These are phyloP conservation scores for Noctua fimbriata DNA, from an alignment of 2,888 invertebrate species.

Conservation along the genomic window DNA sequence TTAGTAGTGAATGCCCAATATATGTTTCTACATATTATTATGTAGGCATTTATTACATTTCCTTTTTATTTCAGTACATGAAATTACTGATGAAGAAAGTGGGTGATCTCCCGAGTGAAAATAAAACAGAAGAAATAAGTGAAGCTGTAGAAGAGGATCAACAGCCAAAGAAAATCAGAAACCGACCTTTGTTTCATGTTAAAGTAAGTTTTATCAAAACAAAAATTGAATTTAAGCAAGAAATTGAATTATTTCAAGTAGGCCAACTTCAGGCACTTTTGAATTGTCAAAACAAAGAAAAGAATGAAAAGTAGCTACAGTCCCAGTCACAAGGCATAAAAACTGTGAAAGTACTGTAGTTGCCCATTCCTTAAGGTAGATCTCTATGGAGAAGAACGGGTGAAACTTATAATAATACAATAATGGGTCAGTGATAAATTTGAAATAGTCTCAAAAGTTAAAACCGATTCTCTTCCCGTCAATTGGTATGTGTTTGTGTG, in stretches of 20 bases:
- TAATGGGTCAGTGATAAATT: neutral
- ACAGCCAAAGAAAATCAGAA: constrained; percentile 84
- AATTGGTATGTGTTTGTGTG: too few relatives aligned
- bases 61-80: constrained; percentile 91
- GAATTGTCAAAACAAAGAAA: too few relatives aligned
- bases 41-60: neutral
- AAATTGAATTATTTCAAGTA: too few relatives aligned
- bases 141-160: constrained; percentile 64
- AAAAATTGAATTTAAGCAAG: neutral
- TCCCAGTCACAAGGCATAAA: too few relatives aligned
- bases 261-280: too few relatives aligned
- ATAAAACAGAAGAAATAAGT: constrained; percentile 69
- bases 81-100: constrained; percentile 91
- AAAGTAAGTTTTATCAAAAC: constrained; percentile 76
- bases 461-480: neutral
- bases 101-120: constrained; percentile 67
- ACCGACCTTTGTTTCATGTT: constrained; percentile 84
- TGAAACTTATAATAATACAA: neutral
- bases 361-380: too few relatives aligned
- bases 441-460: neutral
- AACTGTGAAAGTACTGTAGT: too few relatives aligned
- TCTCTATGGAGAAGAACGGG: too few relatives aligned
- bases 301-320: too few relatives aligned
- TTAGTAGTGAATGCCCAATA: neutral
- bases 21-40: neutral